Evolutionary conservation across 1,140 invertebrate genomes (phyloP), one percentile per base, ranked within the genome.

Genomic region (Eueides isabella): DNA sequence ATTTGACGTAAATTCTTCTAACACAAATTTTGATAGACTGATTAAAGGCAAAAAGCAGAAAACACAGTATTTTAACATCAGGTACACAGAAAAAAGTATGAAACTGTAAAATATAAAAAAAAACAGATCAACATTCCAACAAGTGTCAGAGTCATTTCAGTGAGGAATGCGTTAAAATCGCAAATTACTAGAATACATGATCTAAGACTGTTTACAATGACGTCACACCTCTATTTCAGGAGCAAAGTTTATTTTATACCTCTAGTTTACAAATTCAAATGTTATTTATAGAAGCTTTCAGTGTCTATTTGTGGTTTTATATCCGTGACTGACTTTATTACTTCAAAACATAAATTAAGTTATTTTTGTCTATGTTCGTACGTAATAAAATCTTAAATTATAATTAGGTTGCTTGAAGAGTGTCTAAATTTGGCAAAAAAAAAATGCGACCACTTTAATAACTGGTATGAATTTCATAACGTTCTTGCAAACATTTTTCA

Each of bases 211-310:
- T 78, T 76, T 77, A 75, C 74, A 19, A 55, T 80, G 79, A 79
- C 79, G 79, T 80, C 79, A 80, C 33, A 33, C 7, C 19, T 61
- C 75, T 80, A 80, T 76, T 76, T 78, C 67, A 33, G 66, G 31
- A 64, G 33, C 76, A 74, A 14, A 72, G 77, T 76, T 80, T 80
- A 78, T 78, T 76, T 80, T 75, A 78, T 74, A 78, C 74, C 72
- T 67, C 72, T 19, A 78, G 74, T 74, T 78, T 74, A 80, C 79
- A 76, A 78, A 76, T 71, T 70, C 66, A 68, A 67, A 61, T 31
- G 4, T 66, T 80, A 80, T 80, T 80, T 80, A 73, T 80, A 80
- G 76, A 23, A 2, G 35, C 61, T 33, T 72, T 67, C 61, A 65
- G 71, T 72, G 41, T 65, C n/a, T 61, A 67, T 73, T 73, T 73